Base-by-base conservation (phyloP, 2,113 vertebrate species). In the Ochotona princeps region DNA sequence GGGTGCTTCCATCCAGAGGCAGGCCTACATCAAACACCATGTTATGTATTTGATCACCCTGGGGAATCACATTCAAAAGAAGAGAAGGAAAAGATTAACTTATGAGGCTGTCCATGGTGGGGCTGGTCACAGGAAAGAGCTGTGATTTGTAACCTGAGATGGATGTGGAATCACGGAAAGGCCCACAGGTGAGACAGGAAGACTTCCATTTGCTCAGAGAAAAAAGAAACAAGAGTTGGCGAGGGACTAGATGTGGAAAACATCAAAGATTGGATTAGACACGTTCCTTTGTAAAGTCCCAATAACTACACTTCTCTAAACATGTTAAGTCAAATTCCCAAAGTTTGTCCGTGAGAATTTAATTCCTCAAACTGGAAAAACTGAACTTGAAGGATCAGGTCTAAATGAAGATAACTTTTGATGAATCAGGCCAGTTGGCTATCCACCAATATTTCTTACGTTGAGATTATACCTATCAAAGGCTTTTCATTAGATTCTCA, bases 211-310 rank as follows among this genome's bases (percentile, higher is more conserved):
- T 61, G 13, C 54, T 72, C 54, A 13, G 35, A 60, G 32, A 72
- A 15, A 32, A 32, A n/a, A 38, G 30, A 3, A 26, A 6, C 70
- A 21, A 7, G 13, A 63, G 44, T 2, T 47, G 12, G 10, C 25
- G 17, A 7, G n/a, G 35, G 28, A 10, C 49, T 38, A 57, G 54
- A 57, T 10, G 3, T n/a, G 32, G 12, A 63, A 20, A 38, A 3
- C 2, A 38, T 7, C 49, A 13, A 35, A 12, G 20, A 7, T 1
- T 51, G 21, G 3, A 49, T 10, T 4, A 15, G 7, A 28, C 0
- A 0, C 35, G 65, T 13, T 63, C 20, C 44, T 20, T 28, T 35
- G 3, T 17, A 11, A 30, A 49, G 30, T 81, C 23, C 28, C 66
- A 9, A 23, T 8, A 67, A 69, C 30, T n/a, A 44, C 4, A 32